Evolutionary conservation across 1,140 invertebrate genomes (phyloP).

Genomic region (Drosophila neocordata): DNA sequence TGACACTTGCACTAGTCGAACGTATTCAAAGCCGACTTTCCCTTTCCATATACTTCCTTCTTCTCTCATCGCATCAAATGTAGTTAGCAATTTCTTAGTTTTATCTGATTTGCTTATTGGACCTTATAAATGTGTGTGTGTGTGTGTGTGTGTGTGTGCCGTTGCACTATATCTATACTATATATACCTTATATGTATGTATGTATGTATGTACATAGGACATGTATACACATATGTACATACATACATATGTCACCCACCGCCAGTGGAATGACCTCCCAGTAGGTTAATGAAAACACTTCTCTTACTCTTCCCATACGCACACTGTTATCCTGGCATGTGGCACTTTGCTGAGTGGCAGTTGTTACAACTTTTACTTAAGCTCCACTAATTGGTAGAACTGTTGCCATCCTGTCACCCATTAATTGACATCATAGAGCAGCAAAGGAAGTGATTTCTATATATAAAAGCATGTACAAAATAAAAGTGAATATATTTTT

Average conservation of each 20-base stretch:
- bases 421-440: background rate
- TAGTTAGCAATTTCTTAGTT: background rate
- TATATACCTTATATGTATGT: slow-evolving; percentile 16
- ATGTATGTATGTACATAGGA: background rate
- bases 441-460: no score
- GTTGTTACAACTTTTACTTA: background rate
- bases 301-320: background rate
- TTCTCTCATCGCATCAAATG: background rate
- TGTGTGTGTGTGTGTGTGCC: no score
- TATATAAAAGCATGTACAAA: no score
- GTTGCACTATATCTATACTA: slow-evolving; percentile 30
- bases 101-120: slow-evolving; percentile 20
- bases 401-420: background rate
- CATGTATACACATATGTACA: slow-evolving; percentile 19
- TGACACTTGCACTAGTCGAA: slow-evolving; percentile 19
- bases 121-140: slow-evolving; percentile 4
- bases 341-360: background rate
- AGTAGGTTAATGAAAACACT: slow-evolving; percentile 74
- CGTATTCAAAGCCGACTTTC: background rate
- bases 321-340: background rate
- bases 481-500: no score
- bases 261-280: slow-evolving; percentile 72
- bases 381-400: background rate
- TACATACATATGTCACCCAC: slow-evolving; percentile 32
- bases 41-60: background rate